Base-by-base conservation (phyloP, 2,113 vertebrate species). In the Caloenas nicobarica region DNA sequence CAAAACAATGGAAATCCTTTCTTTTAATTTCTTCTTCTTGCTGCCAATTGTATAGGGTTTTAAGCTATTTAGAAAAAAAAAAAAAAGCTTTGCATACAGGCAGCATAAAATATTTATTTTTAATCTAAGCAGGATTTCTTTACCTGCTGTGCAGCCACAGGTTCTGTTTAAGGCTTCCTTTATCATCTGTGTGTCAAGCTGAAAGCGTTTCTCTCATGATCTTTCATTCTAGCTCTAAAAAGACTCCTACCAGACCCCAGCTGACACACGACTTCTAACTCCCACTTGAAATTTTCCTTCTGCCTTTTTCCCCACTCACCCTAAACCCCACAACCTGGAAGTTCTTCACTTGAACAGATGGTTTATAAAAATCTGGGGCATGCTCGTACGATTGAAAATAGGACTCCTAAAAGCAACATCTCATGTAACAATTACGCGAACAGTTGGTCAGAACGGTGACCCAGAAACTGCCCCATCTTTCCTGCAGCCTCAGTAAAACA, bases 31-130 rank as follows among this genome's bases (percentile, higher is more conserved):
- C 34, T 83, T 61, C 56, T 60, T 16, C 68, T 76, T 53, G 53
- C 64, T 93, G 73, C 64, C 82, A 88, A 76, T 54, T 89, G 88
- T 66, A 54, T 29, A 87, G 42, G 44, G 77, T 86, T 93, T 94
- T 50, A 87, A 94, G 95, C 78, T 72, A 73, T 53, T 87, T 56
- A 95, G 88, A 88, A 53, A 53, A 65, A 76, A 54, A 50, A 34
- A 46, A 38, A 51, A 34, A 56, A 53, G 57, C 76, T 90, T 72
- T 85, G 92, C 58, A 91, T 89, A 93, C 65, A 84, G 29, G 84
- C 93, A 95, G 78, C 92, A 97, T 96, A 92, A 95, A 97, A 95
- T 97, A 97, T 96, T 97, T 93, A 96, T 97, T 96, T 97, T 96
- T 95, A 97, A 96, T 96, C 96, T 96, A 95, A 92, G 93, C 86